Percentiles rank a stretch among this genome's conserved stretches.
These are phyloP conservation scores for Luidia sarsii DNA, from an alignment of 53 echinoderm and acorn worm genomes.

Conservation along the genomic window DNA sequence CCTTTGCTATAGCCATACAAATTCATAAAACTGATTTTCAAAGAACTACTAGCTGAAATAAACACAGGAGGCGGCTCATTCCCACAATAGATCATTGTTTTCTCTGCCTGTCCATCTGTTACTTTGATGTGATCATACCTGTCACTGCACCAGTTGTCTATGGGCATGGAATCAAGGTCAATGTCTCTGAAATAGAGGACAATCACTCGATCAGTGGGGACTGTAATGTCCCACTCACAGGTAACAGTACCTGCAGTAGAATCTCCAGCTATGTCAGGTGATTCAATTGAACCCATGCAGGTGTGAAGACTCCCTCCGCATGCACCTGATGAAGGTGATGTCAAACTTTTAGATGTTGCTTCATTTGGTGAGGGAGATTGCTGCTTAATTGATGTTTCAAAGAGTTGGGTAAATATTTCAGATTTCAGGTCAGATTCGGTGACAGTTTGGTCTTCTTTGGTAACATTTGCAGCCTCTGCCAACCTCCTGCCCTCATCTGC, in stretches of 20 bases:
- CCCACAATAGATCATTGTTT: slow-evolving; percentile 32
- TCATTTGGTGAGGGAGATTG: background rate
- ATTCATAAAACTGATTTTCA: slow-evolving; percentile 12
- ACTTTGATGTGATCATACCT: slow-evolving; percentile 27
- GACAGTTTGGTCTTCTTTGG: background rate
- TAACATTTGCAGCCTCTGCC: too few species aligned
- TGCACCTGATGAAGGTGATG: background rate
- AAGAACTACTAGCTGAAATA: slow-evolving; percentile 19
- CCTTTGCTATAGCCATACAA: slow-evolving; percentile 17
- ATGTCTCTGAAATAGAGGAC: background rate
- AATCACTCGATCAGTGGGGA: background rate
- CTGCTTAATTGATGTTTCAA: background rate
- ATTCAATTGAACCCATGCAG: slow-evolving; percentile 10
- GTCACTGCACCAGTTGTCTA: slow-evolving; percentile 19
- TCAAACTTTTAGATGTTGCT: background rate
- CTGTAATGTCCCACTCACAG: slow-evolving; percentile 27
- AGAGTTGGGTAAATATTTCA: background rate
- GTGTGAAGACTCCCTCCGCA: background rate
- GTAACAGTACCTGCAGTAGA: background rate
- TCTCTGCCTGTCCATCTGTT: background rate
- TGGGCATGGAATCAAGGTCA: slow-evolving; percentile 3
- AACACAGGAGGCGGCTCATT: slow-evolving; percentile 1
- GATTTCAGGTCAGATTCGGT: background rate
- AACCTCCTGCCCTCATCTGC: too few species aligned
- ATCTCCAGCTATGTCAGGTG: slow-evolving; percentile 13